Percentiles rank a stretch among this genome's conserved stretches.
phyloP scores from a whole-genome alignment of 2,888 invertebrate genomes.

The Dermolepida albohirtum region DNA sequence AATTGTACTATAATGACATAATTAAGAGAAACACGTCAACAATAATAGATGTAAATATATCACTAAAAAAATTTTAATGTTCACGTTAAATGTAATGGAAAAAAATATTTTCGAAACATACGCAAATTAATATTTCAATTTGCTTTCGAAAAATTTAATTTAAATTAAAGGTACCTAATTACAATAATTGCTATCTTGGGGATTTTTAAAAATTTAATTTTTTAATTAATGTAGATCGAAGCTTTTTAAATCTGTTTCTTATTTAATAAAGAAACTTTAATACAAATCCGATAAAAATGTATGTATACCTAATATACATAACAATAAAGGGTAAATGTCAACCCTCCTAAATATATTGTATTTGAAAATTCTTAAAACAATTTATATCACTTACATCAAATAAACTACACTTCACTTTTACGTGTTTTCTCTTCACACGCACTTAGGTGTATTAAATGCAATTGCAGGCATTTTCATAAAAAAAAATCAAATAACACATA shows the following conservation, averaged over 20 bases:
- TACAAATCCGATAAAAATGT: too few relatives aligned
- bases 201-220: not conserved
- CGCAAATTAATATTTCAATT: too few relatives aligned
- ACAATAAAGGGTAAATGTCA: conserved; percentile 19
- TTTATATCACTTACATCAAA: conserved; percentile 6
- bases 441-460: not conserved
- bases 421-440: not conserved
- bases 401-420: not conserved
- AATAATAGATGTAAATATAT: not conserved
- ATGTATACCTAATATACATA: not conserved
- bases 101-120: too few relatives aligned
- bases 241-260: too few relatives aligned
- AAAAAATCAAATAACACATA: conserved; percentile 19
- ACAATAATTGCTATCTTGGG: too few relatives aligned
- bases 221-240: not conserved
- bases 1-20: conserved; percentile 4
- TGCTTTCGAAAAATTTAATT: too few relatives aligned
- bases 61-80: too few relatives aligned
- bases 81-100: too few relatives aligned
- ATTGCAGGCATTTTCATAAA: not conserved
- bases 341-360: not conserved
- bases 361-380: not conserved
- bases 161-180: too few relatives aligned
- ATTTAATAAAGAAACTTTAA: too few relatives aligned
- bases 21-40: conserved; percentile 5